phyloP scores from a whole-genome alignment of 2,113 vertebrate genomes.

The Sporophila hypoxantha region DNA sequence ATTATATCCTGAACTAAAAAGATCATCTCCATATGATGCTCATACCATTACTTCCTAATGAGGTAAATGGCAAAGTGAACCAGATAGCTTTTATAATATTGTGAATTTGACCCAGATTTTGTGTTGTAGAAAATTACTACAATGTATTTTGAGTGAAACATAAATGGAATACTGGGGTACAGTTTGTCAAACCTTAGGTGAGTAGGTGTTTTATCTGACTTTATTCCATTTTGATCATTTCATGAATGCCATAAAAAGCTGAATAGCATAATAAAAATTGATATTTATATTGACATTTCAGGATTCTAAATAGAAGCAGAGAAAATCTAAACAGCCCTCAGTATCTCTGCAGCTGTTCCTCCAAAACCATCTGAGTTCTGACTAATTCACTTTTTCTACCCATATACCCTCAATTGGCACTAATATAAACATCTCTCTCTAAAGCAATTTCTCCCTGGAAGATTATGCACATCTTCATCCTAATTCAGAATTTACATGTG shows the following conservation, averaged over 20 bases:
- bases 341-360: constrained; percentile 39
- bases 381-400: constrained; percentile 55
- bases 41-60: constrained; percentile 42
- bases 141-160: constrained; percentile 33
- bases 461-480: constrained; percentile 67
- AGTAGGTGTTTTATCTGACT: constrained; percentile 57
- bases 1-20: constrained; percentile 41
- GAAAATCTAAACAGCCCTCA: constrained; percentile 62
- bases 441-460: constrained; percentile 58
- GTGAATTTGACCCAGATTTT: constrained; percentile 42
- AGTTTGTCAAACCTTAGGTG: constrained; percentile 21
- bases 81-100: neutral
- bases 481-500: constrained; percentile 79
- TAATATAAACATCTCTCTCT: constrained; percentile 61
- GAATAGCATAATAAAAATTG: constrained; percentile 69
- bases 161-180: constrained; percentile 14
- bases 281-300: constrained; percentile 71
- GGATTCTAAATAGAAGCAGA: constrained; percentile 63
- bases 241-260: constrained; percentile 46
- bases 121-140: constrained; percentile 19
- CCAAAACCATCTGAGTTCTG: constrained; percentile 24
- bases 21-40: constrained; percentile 21
- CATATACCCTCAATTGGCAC: constrained; percentile 26
- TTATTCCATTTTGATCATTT: constrained; percentile 61
- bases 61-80: constrained; percentile 42